Conservation (phyloP, 37 sponge, comb jelly and placozoan genomes). For the Hormiphora californensis region DNA sequence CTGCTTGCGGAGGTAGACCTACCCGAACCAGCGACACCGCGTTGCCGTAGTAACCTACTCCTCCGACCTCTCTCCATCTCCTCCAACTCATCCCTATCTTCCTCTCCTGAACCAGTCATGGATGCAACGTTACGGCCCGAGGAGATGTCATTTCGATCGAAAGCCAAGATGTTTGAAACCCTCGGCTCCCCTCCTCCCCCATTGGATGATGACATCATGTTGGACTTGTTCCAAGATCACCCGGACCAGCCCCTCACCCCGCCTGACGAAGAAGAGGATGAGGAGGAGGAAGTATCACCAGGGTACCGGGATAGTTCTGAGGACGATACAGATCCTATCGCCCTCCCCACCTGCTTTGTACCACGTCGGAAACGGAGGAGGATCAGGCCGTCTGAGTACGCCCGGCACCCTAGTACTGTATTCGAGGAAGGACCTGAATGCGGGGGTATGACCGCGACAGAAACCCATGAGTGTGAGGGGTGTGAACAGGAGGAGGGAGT, state of each 20-base stretch:
- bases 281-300: neutral
- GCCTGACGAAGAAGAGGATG: neutral
- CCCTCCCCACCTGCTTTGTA: neutral
- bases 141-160: conserved; percentile 53
- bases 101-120: no score
- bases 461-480: neutral
- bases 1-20: no score
- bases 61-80: no score
- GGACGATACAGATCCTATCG: neutral
- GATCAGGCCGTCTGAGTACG: neutral
- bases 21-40: no score
- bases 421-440: conserved; percentile 1
- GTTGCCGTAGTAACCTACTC: no score
- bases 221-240: neutral
- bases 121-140: neutral
- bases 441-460: conserved; percentile 25
- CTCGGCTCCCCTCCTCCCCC: no score
- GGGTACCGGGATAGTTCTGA: neutral
- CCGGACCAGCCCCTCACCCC: neutral
- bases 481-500: neutral
- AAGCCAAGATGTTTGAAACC: conserved; percentile 42
- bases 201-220: no score
- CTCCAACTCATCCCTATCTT: no score
- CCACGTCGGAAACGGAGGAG: neutral
- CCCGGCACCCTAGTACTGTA: conserved; percentile 32